Conservation (phyloP, 2,888 invertebrate genomes). For the Ectropis crepuscularia region DNA sequence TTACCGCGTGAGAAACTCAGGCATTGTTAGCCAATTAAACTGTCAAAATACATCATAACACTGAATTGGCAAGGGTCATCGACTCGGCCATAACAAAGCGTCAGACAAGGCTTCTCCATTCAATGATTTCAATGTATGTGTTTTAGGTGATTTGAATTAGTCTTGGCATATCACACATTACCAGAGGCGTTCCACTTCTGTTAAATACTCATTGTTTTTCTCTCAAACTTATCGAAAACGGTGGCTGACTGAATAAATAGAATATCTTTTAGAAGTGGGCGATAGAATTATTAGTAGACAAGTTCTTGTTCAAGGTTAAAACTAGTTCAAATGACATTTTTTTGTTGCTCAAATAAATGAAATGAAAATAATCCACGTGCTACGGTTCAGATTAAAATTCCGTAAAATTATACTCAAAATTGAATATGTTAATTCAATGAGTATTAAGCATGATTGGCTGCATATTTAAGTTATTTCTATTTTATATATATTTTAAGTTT, state of each 20-base stretch:
- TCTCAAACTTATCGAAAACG: slow-evolving; percentile 39
- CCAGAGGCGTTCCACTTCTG: slow-evolving; percentile 17
- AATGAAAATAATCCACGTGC: slow-evolving; percentile 1
- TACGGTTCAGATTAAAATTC: background rate
- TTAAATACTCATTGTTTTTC: slow-evolving; percentile 48
- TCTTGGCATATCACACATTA: slow-evolving; percentile 6
- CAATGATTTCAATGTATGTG: slow-evolving; percentile 16
- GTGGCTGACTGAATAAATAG: slow-evolving; percentile 37
- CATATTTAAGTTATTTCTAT: no score
- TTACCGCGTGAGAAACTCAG: slow-evolving; percentile 22
- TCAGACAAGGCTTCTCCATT: slow-evolving; percentile 7
- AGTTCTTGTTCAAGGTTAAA: slow-evolving; percentile 51
- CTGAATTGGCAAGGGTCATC: slow-evolving; percentile 28
- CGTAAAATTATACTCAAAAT: no score
- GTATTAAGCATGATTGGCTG: no score
- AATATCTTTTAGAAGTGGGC: slow-evolving; percentile 41
- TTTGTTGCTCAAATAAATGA: slow-evolving; percentile 18
- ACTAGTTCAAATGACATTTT: slow-evolving; percentile 27
- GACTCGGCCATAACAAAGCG: slow-evolving; percentile 10
- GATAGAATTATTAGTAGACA: slow-evolving; percentile 42
- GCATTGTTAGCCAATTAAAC: slow-evolving; percentile 23
- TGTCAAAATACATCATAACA: slow-evolving; percentile 36
- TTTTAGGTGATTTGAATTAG: slow-evolving; percentile 30
- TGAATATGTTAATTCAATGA: no score
- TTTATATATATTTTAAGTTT: no score